Evolutionary conservation across 2,797 vertebrate species (phyloP).

Genomic region (Huso huso): DNA sequence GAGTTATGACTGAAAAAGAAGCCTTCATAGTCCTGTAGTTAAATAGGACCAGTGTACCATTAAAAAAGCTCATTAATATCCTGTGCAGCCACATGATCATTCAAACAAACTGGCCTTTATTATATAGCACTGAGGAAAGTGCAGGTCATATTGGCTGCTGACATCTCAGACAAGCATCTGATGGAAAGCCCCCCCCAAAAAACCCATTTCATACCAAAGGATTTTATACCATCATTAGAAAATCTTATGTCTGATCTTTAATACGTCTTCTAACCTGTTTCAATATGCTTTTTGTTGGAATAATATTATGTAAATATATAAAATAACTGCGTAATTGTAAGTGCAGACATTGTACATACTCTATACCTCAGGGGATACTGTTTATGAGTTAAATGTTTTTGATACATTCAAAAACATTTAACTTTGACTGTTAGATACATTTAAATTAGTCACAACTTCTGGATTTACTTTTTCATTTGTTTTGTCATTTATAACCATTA

Average conservation of each 20-base stretch:
- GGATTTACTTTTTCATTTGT: too few species aligned
- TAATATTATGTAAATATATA: background rate
- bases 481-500: too few species aligned
- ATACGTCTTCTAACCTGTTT: conserved; percentile 30
- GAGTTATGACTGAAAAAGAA: conserved; percentile 70
- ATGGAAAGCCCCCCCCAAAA: conserved; percentile 41
- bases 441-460: conserved; percentile 44
- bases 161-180: conserved; percentile 57
- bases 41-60: conserved; percentile 70
- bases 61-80: conserved; percentile 68
- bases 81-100: conserved; percentile 45
- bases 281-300: conserved; percentile 13
- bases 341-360: too few species aligned
- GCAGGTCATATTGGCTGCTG: conserved; percentile 49
- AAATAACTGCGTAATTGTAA: too few species aligned
- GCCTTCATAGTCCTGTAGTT: conserved; percentile 47
- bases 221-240: conserved; percentile 44
- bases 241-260: conserved; percentile 41
- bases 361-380: conserved; percentile 11
- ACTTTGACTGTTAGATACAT: conserved; percentile 39
- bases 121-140: conserved; percentile 42
- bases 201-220: conserved; percentile 23
- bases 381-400: too few species aligned
- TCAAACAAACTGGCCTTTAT: conserved; percentile 71
- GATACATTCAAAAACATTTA: conserved; percentile 26